Conservation (phyloP, 2,888 invertebrate genomes). For the Drosophila seclusa region DNA sequence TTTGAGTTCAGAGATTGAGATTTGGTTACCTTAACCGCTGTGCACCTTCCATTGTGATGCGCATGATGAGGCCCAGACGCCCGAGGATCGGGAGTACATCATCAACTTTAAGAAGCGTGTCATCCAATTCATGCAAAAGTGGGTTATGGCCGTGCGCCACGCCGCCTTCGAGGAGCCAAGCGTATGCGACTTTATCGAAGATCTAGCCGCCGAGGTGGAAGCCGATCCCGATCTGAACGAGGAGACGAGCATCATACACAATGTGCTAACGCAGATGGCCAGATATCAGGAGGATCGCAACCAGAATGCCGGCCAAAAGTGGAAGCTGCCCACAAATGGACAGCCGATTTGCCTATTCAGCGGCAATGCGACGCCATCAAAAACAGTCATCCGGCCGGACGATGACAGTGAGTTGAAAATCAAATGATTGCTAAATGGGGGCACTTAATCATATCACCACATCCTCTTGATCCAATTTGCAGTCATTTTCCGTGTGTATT, state of each 20-base stretch:
- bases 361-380: conserved; percentile 86
- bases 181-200: conserved; percentile 91
- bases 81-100: conserved; percentile 88
- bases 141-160: conserved; percentile 90
- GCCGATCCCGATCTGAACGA: conserved; percentile 89
- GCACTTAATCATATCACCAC: too few species aligned
- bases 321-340: conserved; percentile 89
- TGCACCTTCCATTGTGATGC: conserved; percentile 86
- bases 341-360: conserved; percentile 89
- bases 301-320: conserved; percentile 88
- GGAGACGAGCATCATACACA: conserved; percentile 89
- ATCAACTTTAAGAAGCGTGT: conserved; percentile 90
- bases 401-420: conserved; percentile 87
- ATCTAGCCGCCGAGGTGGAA: conserved; percentile 89
- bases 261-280: conserved; percentile 88
- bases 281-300: conserved; percentile 87
- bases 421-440: neutral
- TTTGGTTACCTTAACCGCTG: conserved; percentile 84
- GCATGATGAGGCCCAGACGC: conserved; percentile 85
- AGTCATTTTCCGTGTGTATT: conserved; percentile 92
- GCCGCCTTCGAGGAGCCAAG: conserved; percentile 91
- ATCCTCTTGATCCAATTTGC: conserved; percentile 62
- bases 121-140: conserved; percentile 91
- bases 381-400: conserved; percentile 88
- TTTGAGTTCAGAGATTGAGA: neutral